phyloP scores from a whole-genome alignment of 2,888 invertebrate genomes.

The Drosophila subsilvestris region DNA sequence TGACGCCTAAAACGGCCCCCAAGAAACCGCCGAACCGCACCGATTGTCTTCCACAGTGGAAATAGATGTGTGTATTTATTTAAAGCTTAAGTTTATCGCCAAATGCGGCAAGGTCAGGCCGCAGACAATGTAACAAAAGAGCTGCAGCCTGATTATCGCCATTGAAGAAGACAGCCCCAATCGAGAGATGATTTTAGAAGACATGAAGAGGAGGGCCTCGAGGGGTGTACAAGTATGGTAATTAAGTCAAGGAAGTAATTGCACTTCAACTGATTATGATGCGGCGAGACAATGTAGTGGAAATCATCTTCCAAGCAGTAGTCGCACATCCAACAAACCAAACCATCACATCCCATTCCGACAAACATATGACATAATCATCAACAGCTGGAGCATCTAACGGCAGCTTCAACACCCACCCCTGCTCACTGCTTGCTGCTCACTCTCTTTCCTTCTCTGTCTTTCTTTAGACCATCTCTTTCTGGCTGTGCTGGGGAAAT shows the following conservation, averaged over 20 bases:
- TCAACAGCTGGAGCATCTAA: conserved; percentile 52
- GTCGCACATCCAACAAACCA: conserved; percentile 43
- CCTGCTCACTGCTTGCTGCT: background rate
- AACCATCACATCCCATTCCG: background rate
- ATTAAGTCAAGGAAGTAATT: conserved; percentile 79
- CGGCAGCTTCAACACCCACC: conserved; percentile 63
- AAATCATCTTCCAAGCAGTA: conserved; percentile 56
- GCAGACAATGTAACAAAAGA: conserved; percentile 42
- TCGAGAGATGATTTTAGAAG: conserved; percentile 24
- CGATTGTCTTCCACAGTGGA: background rate
- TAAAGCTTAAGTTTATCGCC: conserved; percentile 52
- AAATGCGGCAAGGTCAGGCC: conserved; percentile 68
- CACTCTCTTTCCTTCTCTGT: background rate
- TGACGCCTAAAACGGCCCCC: conserved; percentile 49
- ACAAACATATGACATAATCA: conserved; percentile 78
- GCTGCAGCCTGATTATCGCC: conserved; percentile 51
- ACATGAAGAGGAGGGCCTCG: background rate
- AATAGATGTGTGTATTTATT: conserved; percentile 36
- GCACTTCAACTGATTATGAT: conserved; percentile 43
- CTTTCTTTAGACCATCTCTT: conserved; percentile 8
- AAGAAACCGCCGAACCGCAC: background rate
- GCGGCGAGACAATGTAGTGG: conserved; percentile 63
- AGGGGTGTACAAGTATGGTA: conserved; percentile 22
- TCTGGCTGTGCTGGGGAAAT: conserved; percentile 37
- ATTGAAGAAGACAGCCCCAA: conserved; percentile 22